Conservation (phyloP, 2,113 vertebrate genomes). For the Octodon degus region DNA sequence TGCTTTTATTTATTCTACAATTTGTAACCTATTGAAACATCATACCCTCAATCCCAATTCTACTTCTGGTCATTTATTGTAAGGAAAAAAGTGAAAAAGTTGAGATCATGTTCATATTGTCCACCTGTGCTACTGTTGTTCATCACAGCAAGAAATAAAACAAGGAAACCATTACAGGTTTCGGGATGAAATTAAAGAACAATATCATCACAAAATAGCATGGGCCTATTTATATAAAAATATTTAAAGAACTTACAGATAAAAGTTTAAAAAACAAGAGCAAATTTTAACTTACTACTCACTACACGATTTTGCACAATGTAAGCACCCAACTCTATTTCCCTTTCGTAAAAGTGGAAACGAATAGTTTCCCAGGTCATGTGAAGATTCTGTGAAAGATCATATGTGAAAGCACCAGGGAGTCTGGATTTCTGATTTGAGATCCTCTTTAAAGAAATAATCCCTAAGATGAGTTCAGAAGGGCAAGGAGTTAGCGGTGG, state of each 20-base stretch:
- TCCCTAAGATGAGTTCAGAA: not conserved
- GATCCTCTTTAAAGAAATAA: slow-evolving; percentile 2
- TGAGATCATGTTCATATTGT: not conserved
- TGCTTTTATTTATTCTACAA: slow-evolving; percentile 31
- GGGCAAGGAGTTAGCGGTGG: not conserved
- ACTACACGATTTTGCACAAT: not conserved
- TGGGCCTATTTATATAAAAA: not conserved
- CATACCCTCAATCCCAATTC: not conserved
- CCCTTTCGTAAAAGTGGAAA: not conserved
- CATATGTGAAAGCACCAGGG: not conserved
- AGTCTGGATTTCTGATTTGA: not conserved
- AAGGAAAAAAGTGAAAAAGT: slow-evolving; percentile 37
- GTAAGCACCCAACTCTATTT: not conserved
- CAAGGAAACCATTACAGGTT: not conserved
- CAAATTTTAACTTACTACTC: not conserved
- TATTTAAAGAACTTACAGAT: not conserved
- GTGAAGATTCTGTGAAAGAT: not conserved
- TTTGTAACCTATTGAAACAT: not conserved
- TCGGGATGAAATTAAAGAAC: not conserved
- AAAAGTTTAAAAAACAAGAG: slow-evolving; percentile 10
- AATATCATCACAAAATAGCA: not conserved
- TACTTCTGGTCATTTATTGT: slow-evolving; percentile 40
- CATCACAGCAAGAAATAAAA: not conserved
- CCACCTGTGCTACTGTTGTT: not conserved
- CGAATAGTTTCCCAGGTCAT: not conserved